Percentiles rank a stretch among this genome's conserved stretches.
These are phyloP conservation scores for Drosophila prostipennis DNA, from an alignment of 2,888 invertebrate genomes.

Conservation along the genomic window DNA sequence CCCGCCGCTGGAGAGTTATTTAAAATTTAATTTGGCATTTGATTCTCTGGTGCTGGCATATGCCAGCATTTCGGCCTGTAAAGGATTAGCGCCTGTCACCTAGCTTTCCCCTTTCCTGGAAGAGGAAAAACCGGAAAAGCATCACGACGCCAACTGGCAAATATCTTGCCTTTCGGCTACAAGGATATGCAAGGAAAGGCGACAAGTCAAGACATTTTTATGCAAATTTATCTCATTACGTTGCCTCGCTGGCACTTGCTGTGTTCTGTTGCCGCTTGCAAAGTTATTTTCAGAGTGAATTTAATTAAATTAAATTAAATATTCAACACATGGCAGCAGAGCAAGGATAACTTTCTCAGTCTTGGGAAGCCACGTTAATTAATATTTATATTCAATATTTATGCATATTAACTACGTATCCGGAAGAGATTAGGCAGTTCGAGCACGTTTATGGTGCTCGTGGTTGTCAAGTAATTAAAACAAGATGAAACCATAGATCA, in stretches of 20 bases:
- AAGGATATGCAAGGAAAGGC: slow-evolving; percentile 24
- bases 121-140: neutral
- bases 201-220: slow-evolving; percentile 63
- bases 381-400: slow-evolving; percentile 47
- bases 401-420: slow-evolving; percentile 34
- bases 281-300: slow-evolving; percentile 77
- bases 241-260: slow-evolving; percentile 24
- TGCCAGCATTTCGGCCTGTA: slow-evolving; percentile 61
- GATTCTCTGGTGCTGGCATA: slow-evolving; percentile 57
- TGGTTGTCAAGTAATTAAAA: slow-evolving; percentile 20
- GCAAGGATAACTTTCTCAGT: slow-evolving; percentile 28
- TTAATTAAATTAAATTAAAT: slow-evolving; percentile 74
- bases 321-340: slow-evolving; percentile 66
- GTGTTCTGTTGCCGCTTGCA: slow-evolving; percentile 49
- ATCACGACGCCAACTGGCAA: slow-evolving; percentile 21
- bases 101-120: slow-evolving; percentile 34
- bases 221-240: slow-evolving; percentile 77
- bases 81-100: slow-evolving; percentile 67
- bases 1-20: slow-evolving; percentile 40
- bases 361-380: slow-evolving; percentile 53
- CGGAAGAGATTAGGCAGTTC: slow-evolving; percentile 54
- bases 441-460: slow-evolving; percentile 15
- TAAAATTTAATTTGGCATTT: slow-evolving; percentile 58
- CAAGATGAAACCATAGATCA: neutral
- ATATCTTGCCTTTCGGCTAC: slow-evolving; percentile 62